Conservation (phyloP, 2,888 invertebrate genomes). For the Autographa pulchrina region DNA sequence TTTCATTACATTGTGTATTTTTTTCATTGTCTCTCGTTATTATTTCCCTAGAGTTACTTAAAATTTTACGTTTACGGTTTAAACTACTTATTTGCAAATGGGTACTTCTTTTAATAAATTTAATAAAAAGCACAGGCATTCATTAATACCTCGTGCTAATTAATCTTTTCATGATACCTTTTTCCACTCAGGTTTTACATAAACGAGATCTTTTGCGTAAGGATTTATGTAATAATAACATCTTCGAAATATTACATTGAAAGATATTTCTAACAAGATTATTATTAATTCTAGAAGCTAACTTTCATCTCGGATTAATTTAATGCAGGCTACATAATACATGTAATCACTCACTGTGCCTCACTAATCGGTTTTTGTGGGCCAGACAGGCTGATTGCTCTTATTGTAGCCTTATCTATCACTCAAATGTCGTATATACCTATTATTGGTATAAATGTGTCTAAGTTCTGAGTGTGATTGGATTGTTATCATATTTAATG, state of each 20-base stretch:
- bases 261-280: constrained; percentile 1
- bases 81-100: too few species aligned
- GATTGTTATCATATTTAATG: background rate
- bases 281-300: background rate
- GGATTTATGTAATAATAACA: background rate
- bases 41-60: too few species aligned
- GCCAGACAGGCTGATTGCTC: constrained; percentile 59
- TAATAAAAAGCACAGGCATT: too few species aligned
- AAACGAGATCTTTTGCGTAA: background rate
- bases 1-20: background rate
- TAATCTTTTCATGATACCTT: too few species aligned
- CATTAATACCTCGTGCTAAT: too few species aligned
- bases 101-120: too few species aligned
- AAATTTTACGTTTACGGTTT: too few species aligned
- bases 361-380: constrained; percentile 54
- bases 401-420: constrained; percentile 48
- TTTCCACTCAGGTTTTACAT: background rate
- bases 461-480: constrained; percentile 11
- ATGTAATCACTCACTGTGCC: background rate
- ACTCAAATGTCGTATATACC: constrained; percentile 28
- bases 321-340: constrained; percentile 19
- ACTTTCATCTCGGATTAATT: constrained; percentile 14
- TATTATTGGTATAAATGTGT: constrained; percentile 9
- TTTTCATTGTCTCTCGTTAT: background rate
- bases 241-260: background rate